phyloP scores from a whole-genome alignment of 2,888 invertebrate species.

The Drosophila kambysellisi region DNA sequence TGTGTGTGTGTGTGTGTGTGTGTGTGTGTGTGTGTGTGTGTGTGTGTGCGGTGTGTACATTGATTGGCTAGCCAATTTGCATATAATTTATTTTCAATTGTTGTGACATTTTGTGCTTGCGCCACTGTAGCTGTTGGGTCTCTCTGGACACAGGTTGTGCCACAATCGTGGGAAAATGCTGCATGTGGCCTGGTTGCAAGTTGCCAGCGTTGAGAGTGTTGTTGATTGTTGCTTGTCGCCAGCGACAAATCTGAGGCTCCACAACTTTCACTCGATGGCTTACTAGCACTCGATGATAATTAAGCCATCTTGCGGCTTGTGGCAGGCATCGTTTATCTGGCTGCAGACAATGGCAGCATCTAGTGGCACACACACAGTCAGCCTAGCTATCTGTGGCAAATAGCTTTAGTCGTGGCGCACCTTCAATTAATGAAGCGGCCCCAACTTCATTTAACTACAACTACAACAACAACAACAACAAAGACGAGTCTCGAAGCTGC shows the following conservation, averaged over 20 bases:
- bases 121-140: conserved; percentile 22
- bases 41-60: conserved; percentile 18
- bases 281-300: conserved; percentile 43
- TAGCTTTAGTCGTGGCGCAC: conserved; percentile 61
- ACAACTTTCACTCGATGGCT: conserved; percentile 62
- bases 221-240: conserved; percentile 38
- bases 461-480: conserved; percentile 23
- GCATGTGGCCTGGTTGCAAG: conserved; percentile 23
- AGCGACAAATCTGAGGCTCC: conserved; percentile 35
- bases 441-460: conserved; percentile 62
- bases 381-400: conserved; percentile 50
- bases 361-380: conserved; percentile 6
- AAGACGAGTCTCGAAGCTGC: background rate
- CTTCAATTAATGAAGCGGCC: conserved; percentile 69
- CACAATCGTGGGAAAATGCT: conserved; percentile 65
- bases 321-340: conserved; percentile 52
- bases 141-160: conserved; percentile 59
- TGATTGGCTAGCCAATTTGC: conserved; percentile 75
- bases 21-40: conserved; percentile 8
- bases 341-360: conserved; percentile 70
- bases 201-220: conserved; percentile 17
- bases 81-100: conserved; percentile 80
- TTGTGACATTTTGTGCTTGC: conserved; percentile 74
- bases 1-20: background rate
- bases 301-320: conserved; percentile 43